A percentile compares a stretch with the other conserved stretches of the same genome.
phyloP scores from a whole-genome alignment of 2,113 vertebrate species.

The Triplophysa rosa region DNA sequence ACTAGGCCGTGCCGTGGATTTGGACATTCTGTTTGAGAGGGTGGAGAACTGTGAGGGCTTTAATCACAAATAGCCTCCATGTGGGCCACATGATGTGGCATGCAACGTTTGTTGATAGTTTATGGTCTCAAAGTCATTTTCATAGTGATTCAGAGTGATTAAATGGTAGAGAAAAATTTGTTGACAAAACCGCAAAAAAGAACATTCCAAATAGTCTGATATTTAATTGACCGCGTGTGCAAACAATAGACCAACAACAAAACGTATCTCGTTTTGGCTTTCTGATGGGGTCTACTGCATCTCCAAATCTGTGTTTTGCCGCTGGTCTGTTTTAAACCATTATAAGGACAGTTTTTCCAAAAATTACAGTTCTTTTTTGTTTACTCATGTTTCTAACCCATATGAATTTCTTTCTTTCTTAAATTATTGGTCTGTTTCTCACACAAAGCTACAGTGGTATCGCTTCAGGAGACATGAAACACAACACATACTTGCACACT shows the following conservation, averaged over 20 bases:
- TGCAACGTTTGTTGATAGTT: not conserved
- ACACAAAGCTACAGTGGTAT: too few species aligned
- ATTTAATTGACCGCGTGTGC: not conserved
- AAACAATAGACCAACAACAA: not conserved
- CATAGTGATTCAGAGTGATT: not conserved
- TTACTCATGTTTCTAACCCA: too few species aligned
- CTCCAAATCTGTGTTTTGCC: not conserved
- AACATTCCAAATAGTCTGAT: not conserved
- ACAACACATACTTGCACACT: too few species aligned
- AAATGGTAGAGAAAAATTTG: not conserved
- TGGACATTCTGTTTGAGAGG: slow-evolving; percentile 27
- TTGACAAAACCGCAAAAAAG: not conserved
- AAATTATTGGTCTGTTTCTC: too few species aligned
- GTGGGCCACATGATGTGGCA: not conserved
- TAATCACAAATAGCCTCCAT: slow-evolving; percentile 7
- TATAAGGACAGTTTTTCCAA: not conserved
- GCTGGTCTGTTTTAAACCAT: not conserved
- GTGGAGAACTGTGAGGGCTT: not conserved
- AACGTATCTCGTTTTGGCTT: not conserved
- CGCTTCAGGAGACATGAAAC: too few species aligned
- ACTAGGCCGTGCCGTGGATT: slow-evolving; percentile 20
- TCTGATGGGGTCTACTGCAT: not conserved
- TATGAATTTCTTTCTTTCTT: too few species aligned
- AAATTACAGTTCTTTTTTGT: too few species aligned
- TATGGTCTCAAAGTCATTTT: not conserved